Evolutionary conservation across 2,113 vertebrate species (phyloP).

Genomic region (Centropristis striata): DNA sequence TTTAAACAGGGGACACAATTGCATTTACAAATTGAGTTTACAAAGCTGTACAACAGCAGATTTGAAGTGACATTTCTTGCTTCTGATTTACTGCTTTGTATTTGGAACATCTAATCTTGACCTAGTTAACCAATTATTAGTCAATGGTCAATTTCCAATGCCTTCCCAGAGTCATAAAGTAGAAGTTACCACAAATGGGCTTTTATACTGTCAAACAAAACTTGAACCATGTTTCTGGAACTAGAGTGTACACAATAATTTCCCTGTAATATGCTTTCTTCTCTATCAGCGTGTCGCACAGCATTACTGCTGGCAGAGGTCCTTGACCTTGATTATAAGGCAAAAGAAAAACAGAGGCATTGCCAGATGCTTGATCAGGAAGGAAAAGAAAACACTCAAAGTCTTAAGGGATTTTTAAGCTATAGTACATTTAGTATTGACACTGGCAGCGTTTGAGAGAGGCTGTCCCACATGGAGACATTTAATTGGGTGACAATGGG

Average conservation of each 20-base stretch:
- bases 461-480: slow-evolving; percentile 25
- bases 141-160: neutral
- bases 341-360: slow-evolving; percentile 45
- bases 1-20: neutral
- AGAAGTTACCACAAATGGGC: neutral
- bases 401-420: slow-evolving; percentile 19
- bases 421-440: slow-evolving; percentile 35
- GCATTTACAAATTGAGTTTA: neutral
- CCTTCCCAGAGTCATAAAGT: neutral
- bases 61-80: neutral
- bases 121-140: neutral
- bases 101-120: neutral
- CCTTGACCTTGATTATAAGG: slow-evolving; percentile 10
- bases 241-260: neutral
- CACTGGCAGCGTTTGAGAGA: slow-evolving; percentile 41
- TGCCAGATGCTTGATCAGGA: slow-evolving; percentile 42
- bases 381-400: neutral
- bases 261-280: slow-evolving; percentile 16
- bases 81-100: neutral
- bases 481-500: slow-evolving; percentile 61
- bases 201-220: neutral
- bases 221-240: neutral
- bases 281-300: neutral
- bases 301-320: neutral
- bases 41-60: neutral